phyloP scores from a whole-genome alignment of 2,113 vertebrate species.

The Myiozetetes cayanensis region DNA sequence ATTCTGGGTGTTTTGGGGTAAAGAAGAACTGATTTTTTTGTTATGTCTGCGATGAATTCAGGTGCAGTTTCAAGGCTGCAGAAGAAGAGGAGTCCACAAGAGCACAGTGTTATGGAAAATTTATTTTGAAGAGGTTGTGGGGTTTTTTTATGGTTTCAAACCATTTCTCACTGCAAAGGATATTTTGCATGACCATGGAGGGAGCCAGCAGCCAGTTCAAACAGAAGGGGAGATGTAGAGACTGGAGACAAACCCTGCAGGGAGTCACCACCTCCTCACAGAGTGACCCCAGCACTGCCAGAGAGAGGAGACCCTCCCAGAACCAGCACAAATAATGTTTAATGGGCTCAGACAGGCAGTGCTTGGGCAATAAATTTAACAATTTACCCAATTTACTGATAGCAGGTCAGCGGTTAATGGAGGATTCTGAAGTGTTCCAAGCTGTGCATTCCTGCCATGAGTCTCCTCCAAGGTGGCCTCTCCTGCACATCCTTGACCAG shows the following conservation, averaged over 20 bases:
- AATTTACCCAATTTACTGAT: neutral
- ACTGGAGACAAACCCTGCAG: neutral
- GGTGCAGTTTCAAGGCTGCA: neutral
- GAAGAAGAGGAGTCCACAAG: neutral
- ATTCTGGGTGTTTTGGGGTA: neutral
- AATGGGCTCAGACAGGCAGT: neutral
- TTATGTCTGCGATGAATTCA: fast-evolving
- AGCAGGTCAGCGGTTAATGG: neutral
- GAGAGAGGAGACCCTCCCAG: neutral
- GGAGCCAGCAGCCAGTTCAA: neutral
- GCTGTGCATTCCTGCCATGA: neutral
- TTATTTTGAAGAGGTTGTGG: neutral
- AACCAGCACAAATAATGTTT: neutral
- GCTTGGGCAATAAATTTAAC: neutral
- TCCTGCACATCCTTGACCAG: neutral
- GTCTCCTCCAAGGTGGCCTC: neutral
- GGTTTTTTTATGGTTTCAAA: neutral
- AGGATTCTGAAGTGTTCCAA: neutral
- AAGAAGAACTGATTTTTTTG: neutral
- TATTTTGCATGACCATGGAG: fast-evolving
- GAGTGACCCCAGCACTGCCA: neutral
- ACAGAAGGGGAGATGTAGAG: neutral
- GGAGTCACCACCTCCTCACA: neutral
- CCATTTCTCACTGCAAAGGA: fast-evolving
- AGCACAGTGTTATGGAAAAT: fast-evolving